Conservation (phyloP, 92 coral and sea anemone genomes). For the Hydrozoanthus gracilis region DNA sequence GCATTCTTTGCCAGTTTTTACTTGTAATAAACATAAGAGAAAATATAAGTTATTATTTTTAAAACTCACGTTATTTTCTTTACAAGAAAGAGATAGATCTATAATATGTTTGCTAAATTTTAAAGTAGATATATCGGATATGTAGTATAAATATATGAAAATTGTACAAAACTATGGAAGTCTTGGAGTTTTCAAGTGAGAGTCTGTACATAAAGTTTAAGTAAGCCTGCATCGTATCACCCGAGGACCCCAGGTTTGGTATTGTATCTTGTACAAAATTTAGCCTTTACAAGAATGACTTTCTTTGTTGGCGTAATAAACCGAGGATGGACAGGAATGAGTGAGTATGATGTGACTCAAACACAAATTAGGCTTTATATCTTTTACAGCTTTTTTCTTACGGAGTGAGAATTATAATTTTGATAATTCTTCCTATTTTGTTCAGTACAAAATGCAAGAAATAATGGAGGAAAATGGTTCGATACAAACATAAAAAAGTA, state of each 20-base stretch:
- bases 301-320: neutral
- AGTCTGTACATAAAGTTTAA: neutral
- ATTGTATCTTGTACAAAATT: neutral
- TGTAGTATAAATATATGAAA: neutral
- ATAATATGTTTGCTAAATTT: constrained; percentile 28
- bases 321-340: neutral
- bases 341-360: neutral
- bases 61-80: constrained; percentile 31
- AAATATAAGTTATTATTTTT: constrained; percentile 39
- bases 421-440: too few species aligned
- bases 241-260: neutral
- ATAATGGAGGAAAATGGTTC: too few species aligned
- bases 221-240: neutral
- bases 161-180: neutral
- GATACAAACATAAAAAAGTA: neutral
- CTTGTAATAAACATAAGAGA: constrained; percentile 26
- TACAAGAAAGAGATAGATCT: constrained; percentile 32
- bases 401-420: too few species aligned
- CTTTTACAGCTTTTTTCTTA: neutral
- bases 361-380: neutral
- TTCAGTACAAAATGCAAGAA: too few species aligned
- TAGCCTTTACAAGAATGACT: neutral
- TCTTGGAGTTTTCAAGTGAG: neutral
- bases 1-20: neutral
- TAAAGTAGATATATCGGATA: constrained; percentile 29